Evolutionary conservation across 2,797 vertebrate genomes (phyloP).

Genomic region (Gymnothorax reevesii): DNA sequence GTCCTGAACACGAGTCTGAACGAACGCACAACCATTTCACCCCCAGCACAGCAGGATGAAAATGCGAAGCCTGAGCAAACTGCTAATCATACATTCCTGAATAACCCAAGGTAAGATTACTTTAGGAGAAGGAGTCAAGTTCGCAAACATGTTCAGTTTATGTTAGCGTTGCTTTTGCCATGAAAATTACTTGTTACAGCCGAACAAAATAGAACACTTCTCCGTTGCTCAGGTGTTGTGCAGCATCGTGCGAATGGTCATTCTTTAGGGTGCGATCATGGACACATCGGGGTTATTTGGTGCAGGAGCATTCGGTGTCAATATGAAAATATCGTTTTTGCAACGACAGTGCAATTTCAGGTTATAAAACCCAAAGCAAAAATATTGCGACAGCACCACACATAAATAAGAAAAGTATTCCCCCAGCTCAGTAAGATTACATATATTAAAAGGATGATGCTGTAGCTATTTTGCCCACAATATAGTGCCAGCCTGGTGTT

Average conservation of each 20-base stretch:
- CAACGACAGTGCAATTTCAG: not conserved
- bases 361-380: not conserved
- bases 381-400: not conserved
- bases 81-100: not conserved
- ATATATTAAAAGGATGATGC: not conserved
- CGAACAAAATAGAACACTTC: not conserved
- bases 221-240: not conserved
- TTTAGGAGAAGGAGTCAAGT: not conserved
- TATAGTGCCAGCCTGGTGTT: not conserved
- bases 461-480: not conserved
- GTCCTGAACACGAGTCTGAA: not conserved
- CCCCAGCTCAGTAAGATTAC: not conserved
- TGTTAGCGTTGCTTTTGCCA: not conserved
- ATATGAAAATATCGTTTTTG: not conserved
- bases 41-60: not conserved
- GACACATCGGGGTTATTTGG: not conserved
- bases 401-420: not conserved
- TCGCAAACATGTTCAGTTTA: not conserved
- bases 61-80: not conserved
- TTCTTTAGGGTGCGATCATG: not conserved
- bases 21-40: not conserved
- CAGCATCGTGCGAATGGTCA: not conserved
- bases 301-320: not conserved
- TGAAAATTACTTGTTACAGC: not conserved
- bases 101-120: not conserved